Evolutionary conservation across 2,113 vertebrate species (phyloP).

Genomic region (Podarcis cretensis): DNA sequence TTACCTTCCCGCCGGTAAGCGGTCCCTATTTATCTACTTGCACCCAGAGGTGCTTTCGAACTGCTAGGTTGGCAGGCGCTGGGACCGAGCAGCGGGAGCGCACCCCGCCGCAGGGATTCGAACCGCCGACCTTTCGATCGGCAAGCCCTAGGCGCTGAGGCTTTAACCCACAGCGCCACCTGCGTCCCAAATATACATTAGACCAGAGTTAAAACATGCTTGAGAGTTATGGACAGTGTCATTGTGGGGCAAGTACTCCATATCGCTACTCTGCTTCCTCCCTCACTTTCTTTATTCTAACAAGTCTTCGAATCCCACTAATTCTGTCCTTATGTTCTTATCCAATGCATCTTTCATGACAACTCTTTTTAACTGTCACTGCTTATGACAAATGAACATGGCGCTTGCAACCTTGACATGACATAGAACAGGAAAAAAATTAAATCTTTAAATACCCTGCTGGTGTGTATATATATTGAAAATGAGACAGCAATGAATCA

Average conservation of each 20-base stretch:
- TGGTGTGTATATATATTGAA: constrained; percentile 8
- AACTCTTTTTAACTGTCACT: not conserved
- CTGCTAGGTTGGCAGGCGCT: too few species aligned
- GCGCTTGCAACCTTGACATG: not conserved
- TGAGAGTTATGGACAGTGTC: not conserved
- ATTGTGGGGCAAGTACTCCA: not conserved
- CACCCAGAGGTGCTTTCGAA: too few species aligned
- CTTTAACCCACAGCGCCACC: too few species aligned
- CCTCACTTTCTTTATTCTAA: not conserved
- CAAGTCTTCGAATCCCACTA: not conserved
- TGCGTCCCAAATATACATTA: too few species aligned
- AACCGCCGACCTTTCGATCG: too few species aligned
- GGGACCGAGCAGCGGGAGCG: too few species aligned
- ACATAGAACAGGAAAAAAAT: not conserved
- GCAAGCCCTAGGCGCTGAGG: too few species aligned
- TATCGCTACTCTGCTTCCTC: not conserved
- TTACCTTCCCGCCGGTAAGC: too few species aligned
- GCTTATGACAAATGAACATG: constrained; percentile 2
- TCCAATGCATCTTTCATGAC: not conserved
- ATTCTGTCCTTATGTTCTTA: not conserved
- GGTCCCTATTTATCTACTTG: too few species aligned
- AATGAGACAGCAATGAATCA: constrained; percentile 13
- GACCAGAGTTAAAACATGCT: too few species aligned
- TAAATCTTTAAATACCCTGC: not conserved
- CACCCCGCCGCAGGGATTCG: too few species aligned